Conservation (phyloP, 1,140 invertebrate species). For the Sitobion miscanthi region DNA sequence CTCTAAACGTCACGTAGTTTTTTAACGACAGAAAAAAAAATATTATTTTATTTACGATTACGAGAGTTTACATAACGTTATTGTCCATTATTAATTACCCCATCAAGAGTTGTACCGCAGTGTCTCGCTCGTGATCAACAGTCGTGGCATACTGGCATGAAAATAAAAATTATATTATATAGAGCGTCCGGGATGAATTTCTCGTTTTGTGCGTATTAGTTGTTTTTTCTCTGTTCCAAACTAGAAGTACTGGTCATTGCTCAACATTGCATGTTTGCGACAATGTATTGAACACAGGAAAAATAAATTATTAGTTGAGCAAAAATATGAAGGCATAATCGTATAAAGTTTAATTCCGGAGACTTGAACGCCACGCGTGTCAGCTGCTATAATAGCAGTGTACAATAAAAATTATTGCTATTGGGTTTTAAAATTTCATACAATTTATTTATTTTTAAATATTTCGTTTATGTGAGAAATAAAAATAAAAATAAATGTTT, state of each 20-base stretch:
- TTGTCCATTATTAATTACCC: slow-evolving; percentile 53
- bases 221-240: background rate
- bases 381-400: too few relatives aligned
- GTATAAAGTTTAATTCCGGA: background rate
- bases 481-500: too few relatives aligned
- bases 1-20: slow-evolving; percentile 33
- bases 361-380: background rate
- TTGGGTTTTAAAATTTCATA: too few relatives aligned
- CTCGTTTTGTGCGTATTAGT: slow-evolving; percentile 6
- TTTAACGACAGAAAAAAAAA: slow-evolving; percentile 32
- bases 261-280: background rate
- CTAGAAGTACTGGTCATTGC: background rate
- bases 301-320: background rate
- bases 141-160: slow-evolving; percentile 45
- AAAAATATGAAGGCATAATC: background rate
- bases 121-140: slow-evolving; percentile 44
- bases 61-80: slow-evolving; percentile 51
- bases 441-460: too few relatives aligned
- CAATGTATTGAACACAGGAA: background rate
- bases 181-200: slow-evolving; percentile 10
- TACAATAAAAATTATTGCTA: too few relatives aligned
- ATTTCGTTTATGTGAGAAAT: too few relatives aligned
- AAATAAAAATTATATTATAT: slow-evolving; percentile 23
- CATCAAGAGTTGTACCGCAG: slow-evolving; percentile 23
- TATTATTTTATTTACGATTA: slow-evolving; percentile 36